Evolutionary conservation across 1,140 invertebrate species (phyloP), one percentile per base, ranked within the genome.

Genomic region (Hylaeus anthracinus): DNA sequence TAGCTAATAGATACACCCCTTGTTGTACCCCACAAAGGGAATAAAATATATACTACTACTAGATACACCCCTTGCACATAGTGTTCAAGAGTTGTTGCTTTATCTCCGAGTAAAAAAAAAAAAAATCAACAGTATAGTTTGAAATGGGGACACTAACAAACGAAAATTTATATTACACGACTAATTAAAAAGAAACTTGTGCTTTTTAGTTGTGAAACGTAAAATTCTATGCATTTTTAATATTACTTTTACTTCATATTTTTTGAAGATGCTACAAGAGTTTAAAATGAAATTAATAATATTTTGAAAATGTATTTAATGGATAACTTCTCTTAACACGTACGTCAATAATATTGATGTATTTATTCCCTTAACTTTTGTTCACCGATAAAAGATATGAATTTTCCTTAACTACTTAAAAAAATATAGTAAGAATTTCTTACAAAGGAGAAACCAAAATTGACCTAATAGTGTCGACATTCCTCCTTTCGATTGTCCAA

Each of bases 11-110:
- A 45, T 9, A n/a, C 39, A 56, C 8, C 15, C 48, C n/a, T 64
- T 66, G 12, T 26, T 26, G 26, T 26, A 26, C 26, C 26, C 26
- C 26, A 26, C 26, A 26, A 26, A 26, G 26, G 26, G 26, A 26
- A 26, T 26, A 26, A 26, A 26, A 26, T 26, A 26, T 26, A 26
- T 26, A 26, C 26, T 26, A 26, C 14, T 12, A 51, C 39, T 41
- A 12, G 5, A 45, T 9, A n/a, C 39, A 56, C 8, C 15, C 48
- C n/a, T 64, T 66, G 12, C 26, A 66, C 43, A 65, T 45, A 43
- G n/a, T 41, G 5, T 80, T 41, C 15, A 43, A 53, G 26, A 48
- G 65, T 51, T 67, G 65, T 67, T 67, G 45, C 45, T 51, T 67
- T 4, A 43, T 43, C 9, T 37, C 26, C 4, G 26, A 26, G 26